Percentiles rank a stretch among this genome's conserved stretches.
Evolutionary conservation across 2,797 vertebrate species (phyloP).

Genomic region (Typhlichthys subterraneus): DNA sequence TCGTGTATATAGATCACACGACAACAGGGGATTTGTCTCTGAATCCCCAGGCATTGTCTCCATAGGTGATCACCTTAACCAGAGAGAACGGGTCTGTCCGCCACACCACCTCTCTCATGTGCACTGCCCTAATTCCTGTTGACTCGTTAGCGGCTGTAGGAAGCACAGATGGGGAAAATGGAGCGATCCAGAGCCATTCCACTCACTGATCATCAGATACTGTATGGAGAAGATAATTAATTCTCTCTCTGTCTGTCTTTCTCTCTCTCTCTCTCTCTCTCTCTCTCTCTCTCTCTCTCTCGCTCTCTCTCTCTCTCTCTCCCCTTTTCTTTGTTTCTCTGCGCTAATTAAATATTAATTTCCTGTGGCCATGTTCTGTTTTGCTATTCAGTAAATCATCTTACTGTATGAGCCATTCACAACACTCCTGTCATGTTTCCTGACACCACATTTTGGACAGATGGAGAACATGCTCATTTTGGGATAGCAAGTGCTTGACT

Average conservation of each 20-base stretch:
- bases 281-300: not conserved
- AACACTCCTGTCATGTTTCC: not conserved
- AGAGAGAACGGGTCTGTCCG: slow-evolving; percentile 49
- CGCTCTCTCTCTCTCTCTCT: not conserved
- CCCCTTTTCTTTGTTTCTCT: not conserved
- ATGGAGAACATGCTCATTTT: too few species aligned
- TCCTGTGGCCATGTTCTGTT: not conserved
- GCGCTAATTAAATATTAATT: slow-evolving; percentile 14
- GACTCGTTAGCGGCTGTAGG: slow-evolving; percentile 54
- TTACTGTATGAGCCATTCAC: not conserved
- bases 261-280: slow-evolving; percentile 4
- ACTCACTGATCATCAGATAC: slow-evolving; percentile 25
- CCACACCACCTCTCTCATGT: slow-evolving; percentile 48
- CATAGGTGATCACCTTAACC: slow-evolving; percentile 51
- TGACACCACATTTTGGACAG: not conserved
- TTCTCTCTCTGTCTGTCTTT: not conserved
- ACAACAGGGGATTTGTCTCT: slow-evolving; percentile 2
- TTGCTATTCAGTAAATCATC: not conserved
- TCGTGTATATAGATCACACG: slow-evolving; percentile 20
- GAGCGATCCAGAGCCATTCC: slow-evolving; percentile 15
- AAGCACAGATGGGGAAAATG: slow-evolving; percentile 44
- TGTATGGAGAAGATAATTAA: slow-evolving; percentile 1
- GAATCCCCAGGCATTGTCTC: slow-evolving; percentile 29
- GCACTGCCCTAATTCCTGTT: slow-evolving; percentile 59
- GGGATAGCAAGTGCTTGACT: too few species aligned